These are phyloP conservation scores for Enhydra lutris DNA, from an alignment of 2,113 vertebrate species.

Conservation along the genomic window DNA sequence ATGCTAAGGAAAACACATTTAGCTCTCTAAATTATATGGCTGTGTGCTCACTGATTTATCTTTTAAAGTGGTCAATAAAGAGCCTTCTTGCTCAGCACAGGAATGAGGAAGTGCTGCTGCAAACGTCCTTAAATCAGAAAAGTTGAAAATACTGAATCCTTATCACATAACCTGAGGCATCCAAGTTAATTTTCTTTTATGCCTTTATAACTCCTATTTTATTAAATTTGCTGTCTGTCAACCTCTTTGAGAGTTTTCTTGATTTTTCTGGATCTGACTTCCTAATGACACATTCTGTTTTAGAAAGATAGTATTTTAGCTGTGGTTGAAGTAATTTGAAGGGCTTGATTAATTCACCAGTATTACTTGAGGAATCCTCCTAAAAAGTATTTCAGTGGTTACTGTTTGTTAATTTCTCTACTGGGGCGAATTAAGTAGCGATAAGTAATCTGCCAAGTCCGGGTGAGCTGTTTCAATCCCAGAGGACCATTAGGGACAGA, in stretches of 20 bases:
- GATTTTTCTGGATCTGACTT: constrained; percentile 60
- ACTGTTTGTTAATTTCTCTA: constrained; percentile 44
- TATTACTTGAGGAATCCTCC: constrained; percentile 39
- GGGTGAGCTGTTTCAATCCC: neutral
- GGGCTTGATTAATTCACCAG: constrained; percentile 38
- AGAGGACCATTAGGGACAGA: neutral
- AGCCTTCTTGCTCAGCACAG: neutral
- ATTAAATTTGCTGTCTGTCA: constrained; percentile 58
- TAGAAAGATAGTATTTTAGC: neutral
- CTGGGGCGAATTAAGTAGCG: constrained; percentile 41
- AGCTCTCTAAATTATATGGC: constrained; percentile 12
- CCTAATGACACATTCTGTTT: constrained; percentile 44
- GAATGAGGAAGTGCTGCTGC: neutral
- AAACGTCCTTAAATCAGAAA: constrained; percentile 17
- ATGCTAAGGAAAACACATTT: neutral
- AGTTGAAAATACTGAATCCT: constrained; percentile 46
- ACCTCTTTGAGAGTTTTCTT: constrained; percentile 49
- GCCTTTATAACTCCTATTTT: constrained; percentile 51
- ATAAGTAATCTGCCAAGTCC: constrained; percentile 2
- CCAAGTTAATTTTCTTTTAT: constrained; percentile 66
- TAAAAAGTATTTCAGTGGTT: constrained; percentile 25
- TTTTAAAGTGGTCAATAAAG: constrained; percentile 22
- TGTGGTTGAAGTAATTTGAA: constrained; percentile 44
- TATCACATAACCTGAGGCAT: constrained; percentile 51
- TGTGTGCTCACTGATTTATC: neutral